Evolutionary conservation across 2,113 vertebrate genomes (phyloP).

Genomic region (Machaerirhynchus nigripectus): DNA sequence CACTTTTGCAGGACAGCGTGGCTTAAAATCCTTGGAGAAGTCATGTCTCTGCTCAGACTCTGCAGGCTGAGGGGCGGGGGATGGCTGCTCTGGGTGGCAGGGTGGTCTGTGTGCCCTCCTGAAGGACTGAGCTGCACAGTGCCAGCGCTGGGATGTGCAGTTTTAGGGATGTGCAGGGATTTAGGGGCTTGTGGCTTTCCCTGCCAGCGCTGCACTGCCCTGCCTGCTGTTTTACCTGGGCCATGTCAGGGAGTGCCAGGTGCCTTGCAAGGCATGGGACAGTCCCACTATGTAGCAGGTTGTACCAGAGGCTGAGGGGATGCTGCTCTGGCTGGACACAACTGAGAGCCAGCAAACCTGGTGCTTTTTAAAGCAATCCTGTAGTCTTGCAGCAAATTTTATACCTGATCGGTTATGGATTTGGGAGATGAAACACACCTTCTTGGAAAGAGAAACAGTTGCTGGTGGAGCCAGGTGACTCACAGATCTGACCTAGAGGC

Average conservation of each 20-base stretch:
- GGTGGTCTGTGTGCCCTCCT: background rate
- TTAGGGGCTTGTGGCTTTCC: background rate
- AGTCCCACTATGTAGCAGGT: fast-evolving
- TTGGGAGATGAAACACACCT: background rate
- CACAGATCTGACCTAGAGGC: background rate
- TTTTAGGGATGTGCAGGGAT: too few relatives aligned
- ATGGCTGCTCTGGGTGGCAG: too few relatives aligned
- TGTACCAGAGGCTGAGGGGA: background rate
- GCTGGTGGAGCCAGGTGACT: background rate
- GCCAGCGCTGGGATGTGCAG: fast-evolving
- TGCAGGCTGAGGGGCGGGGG: background rate
- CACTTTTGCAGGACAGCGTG: background rate
- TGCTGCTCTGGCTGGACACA: background rate
- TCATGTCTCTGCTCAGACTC: background rate
- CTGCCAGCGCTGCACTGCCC: fast-evolving
- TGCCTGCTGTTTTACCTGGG: background rate
- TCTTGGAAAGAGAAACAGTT: background rate
- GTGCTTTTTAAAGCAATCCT: background rate
- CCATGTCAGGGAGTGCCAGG: fast-evolving
- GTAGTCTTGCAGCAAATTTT: background rate
- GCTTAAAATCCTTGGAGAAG: background rate
- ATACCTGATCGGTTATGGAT: background rate
- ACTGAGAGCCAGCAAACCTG: background rate
- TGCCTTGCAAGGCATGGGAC: background rate
- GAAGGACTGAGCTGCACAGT: background rate